Evolutionary conservation across 64 coral and sea anemone species (phyloP).

Genomic region (Actinia tenebrosa): DNA sequence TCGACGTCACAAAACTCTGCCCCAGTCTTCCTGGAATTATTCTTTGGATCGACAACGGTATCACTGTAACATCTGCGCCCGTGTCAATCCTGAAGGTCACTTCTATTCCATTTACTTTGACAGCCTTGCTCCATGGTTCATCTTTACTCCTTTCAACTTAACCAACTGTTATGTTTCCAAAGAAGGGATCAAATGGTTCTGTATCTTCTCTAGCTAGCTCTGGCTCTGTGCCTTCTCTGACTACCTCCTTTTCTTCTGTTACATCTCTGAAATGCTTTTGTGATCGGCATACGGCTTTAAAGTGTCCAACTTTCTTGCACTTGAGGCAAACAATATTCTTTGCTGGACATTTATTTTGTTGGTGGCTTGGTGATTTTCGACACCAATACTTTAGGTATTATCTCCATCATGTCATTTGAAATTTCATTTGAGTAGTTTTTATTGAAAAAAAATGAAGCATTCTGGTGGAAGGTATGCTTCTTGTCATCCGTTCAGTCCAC

Average conservation of each 20-base stretch:
- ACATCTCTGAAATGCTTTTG: slow-evolving; percentile 17
- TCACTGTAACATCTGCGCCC: background rate
- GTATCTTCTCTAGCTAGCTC: background rate
- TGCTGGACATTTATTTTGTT: background rate
- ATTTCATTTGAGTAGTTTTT: no score
- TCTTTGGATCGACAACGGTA: background rate
- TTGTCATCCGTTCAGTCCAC: no score
- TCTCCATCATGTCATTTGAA: no score
- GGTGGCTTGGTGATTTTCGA: background rate
- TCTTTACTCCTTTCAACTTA: slow-evolving; percentile 8
- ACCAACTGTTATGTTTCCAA: slow-evolving; percentile 15
- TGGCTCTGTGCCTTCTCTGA: no score
- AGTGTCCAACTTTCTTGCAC: background rate
- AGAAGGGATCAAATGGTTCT: background rate
- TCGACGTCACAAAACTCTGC: background rate
- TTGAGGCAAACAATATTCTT: background rate
- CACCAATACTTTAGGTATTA: no score
- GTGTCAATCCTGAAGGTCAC: slow-evolving; percentile 40
- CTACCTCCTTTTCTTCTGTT: slow-evolving; percentile 22
- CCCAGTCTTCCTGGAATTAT: background rate
- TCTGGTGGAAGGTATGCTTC: no score
- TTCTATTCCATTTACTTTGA: no score
- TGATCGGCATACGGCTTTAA: slow-evolving; percentile 23
- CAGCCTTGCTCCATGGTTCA: slow-evolving; percentile 27
- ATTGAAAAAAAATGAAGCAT: no score